Evolutionary conservation across 1,140 invertebrate species (phyloP), one percentile per base, ranked within the genome.

Genomic region (Aphelenchoides besseyi): DNA sequence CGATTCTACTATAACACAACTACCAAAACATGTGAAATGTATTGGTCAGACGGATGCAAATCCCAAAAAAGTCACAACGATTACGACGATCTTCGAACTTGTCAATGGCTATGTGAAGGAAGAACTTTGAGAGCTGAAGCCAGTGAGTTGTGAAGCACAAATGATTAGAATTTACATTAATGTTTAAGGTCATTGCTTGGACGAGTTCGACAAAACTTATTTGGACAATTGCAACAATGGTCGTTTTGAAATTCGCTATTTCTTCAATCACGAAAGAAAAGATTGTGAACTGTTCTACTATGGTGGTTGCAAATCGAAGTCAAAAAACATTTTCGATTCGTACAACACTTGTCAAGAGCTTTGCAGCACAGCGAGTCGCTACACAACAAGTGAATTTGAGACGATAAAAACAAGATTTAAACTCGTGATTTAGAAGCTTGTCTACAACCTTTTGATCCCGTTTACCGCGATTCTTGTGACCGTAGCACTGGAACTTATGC

Each of bases 31-130:
- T 81, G 79, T 41, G 36, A 68, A 32, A 73, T 78, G 78, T 81
- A 77, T 62, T 81, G 79, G 79, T 69, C 66, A 41, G 78, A 77
- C 32, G 77, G 75, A 61, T 80, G 80, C 37, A 28, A 41, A 16
- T 57, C 41, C 48, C 35, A 37, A 35, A 63, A 69, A 9, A 30
- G 71, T 3, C 68, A 68, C 32, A 80, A 80, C 61, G 78, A 79
- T 55, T 81, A 79, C 68, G 70, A 70, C 28, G 73, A 80, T 61
- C 41, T 77, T 28, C 67, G 55, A 12, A 71, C 69, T 28, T 81
- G 79, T 33, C 66, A 81, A 62, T 81, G 79, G 79, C 73, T 71
- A 61, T 81, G 79, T 54, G 72, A 75, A 55, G 72, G 77, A 36
- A 59, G 54, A 55, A 69, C 48, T 32, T 41, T 33, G 18, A 26